These are phyloP conservation scores for Proisotoma minuta DNA, from an alignment of 2,888 invertebrate species.

Conservation along the genomic window DNA sequence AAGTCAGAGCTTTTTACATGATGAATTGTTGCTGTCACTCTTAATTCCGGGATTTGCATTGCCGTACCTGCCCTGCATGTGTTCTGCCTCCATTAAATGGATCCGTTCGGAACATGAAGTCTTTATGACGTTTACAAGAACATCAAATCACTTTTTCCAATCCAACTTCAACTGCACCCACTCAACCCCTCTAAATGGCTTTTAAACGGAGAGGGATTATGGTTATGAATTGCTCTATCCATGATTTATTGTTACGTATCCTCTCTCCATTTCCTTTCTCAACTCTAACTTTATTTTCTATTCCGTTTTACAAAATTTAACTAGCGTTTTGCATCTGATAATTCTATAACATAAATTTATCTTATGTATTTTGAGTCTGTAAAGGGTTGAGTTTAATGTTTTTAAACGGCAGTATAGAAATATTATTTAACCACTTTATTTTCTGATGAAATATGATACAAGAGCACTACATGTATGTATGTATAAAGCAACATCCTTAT, in stretches of 20 bases:
- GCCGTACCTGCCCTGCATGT: slow-evolving; percentile 23
- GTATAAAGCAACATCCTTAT: too few relatives aligned
- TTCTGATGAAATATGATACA: too few relatives aligned
- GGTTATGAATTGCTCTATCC: slow-evolving; percentile 35
- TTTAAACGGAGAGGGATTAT: slow-evolving; percentile 31
- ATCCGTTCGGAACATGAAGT: not conserved
- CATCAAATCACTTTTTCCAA: slow-evolving; percentile 19
- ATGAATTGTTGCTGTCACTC: slow-evolving; percentile 43
- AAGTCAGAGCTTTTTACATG: slow-evolving; percentile 25
- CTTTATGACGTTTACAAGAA: slow-evolving; percentile 29
- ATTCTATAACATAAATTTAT: too few relatives aligned
- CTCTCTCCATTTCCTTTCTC: too few relatives aligned
- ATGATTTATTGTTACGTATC: slow-evolving; percentile 38
- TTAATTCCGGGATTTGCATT: slow-evolving; percentile 45
- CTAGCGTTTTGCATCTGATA: too few relatives aligned
- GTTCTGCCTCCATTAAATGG: not conserved
- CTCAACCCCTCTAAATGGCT: slow-evolving; percentile 17
- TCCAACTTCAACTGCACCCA: slow-evolving; percentile 1
- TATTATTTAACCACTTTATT: too few relatives aligned
- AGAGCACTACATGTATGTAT: too few relatives aligned
- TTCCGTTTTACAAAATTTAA: too few relatives aligned
- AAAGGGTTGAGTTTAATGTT: too few relatives aligned
- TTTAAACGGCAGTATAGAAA: too few relatives aligned
- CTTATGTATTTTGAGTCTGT: too few relatives aligned
- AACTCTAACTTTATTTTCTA: too few relatives aligned